Percentiles rank a stretch among this genome's conserved stretches.
Evolutionary conservation across 2,888 invertebrate genomes (phyloP).

Genomic region (Hofmannophila pseudospretella): DNA sequence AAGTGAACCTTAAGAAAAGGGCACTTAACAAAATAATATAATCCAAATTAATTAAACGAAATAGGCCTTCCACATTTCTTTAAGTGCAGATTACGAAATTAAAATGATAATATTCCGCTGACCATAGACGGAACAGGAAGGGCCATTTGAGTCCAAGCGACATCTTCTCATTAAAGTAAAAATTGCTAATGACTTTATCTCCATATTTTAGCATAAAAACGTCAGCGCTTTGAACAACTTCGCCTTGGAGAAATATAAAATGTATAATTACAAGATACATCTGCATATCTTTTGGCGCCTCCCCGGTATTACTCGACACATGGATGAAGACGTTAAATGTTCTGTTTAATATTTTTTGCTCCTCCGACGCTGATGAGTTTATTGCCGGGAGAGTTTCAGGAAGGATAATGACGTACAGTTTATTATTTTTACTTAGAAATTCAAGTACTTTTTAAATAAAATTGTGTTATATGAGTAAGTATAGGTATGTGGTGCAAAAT

Average conservation of each 20-base stretch:
- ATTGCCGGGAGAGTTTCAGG: constrained; percentile 26
- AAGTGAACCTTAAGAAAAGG: too few species aligned
- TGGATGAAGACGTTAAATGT: constrained; percentile 50
- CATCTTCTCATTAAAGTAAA: constrained; percentile 66
- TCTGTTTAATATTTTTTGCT: constrained; percentile 30
- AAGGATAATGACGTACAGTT: constrained; percentile 14
- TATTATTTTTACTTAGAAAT: too few species aligned
- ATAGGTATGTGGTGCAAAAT: too few species aligned
- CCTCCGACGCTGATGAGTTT: constrained; percentile 30
- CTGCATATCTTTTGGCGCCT: constrained; percentile 65
- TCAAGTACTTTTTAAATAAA: too few species aligned
- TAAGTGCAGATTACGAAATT: constrained; percentile 30
- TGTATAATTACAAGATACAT: constrained; percentile 50
- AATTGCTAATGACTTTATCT: constrained; percentile 72
- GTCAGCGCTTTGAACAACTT: constrained; percentile 56
- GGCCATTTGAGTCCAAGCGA: constrained; percentile 40
- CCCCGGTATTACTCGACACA: constrained; percentile 49
- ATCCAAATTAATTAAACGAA: constrained; percentile 21
- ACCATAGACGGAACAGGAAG: constrained; percentile 41
- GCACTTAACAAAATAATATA: background rate
- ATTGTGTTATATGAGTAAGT: too few species aligned
- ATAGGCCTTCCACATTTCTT: constrained; percentile 22
- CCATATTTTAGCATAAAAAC: constrained; percentile 73
- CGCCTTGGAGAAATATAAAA: constrained; percentile 42
- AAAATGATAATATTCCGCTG: constrained; percentile 55